These are phyloP conservation scores for Caenorhabditis uteleia DNA, from an alignment of 2,888 invertebrate genomes.

Conservation along the genomic window DNA sequence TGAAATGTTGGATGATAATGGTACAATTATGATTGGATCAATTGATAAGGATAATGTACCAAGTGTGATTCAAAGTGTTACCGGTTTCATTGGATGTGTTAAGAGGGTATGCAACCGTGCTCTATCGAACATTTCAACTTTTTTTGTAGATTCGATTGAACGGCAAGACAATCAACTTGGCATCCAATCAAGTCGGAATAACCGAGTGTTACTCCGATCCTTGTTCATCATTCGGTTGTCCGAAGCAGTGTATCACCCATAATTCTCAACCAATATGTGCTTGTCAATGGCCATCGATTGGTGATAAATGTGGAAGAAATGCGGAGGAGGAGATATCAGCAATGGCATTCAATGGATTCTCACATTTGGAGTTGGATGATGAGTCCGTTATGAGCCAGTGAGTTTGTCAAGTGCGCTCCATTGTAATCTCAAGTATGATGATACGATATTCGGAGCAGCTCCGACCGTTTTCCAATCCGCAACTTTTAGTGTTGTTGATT, in stretches of 20 bases:
- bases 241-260: constrained; percentile 36
- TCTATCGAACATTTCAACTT: background rate
- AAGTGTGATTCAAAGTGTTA: constrained; percentile 7
- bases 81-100: constrained; percentile 41
- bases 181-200: constrained; percentile 18
- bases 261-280: constrained; percentile 40
- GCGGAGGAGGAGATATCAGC: constrained; percentile 22
- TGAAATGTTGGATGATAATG: constrained; percentile 15
- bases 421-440: constrained; percentile 26
- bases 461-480: constrained; percentile 27
- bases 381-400: constrained; percentile 51
- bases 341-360: constrained; percentile 45
- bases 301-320: constrained; percentile 15
- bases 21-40: constrained; percentile 16
- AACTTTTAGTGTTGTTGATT: constrained; percentile 5
- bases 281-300: constrained; percentile 45
- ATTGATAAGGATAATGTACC: constrained; percentile 6
- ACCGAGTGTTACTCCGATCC: constrained; percentile 49
- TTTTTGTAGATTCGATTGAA: constrained; percentile 37
- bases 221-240: constrained; percentile 40
- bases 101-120: constrained; percentile 26
- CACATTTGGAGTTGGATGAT: constrained; percentile 43
- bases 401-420: too few species aligned
- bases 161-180: constrained; percentile 25
- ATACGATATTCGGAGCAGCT: constrained; percentile 24